Evolutionary conservation across 2,797 vertebrate species (phyloP).

Genomic region (Sebastes iracundus): DNA sequence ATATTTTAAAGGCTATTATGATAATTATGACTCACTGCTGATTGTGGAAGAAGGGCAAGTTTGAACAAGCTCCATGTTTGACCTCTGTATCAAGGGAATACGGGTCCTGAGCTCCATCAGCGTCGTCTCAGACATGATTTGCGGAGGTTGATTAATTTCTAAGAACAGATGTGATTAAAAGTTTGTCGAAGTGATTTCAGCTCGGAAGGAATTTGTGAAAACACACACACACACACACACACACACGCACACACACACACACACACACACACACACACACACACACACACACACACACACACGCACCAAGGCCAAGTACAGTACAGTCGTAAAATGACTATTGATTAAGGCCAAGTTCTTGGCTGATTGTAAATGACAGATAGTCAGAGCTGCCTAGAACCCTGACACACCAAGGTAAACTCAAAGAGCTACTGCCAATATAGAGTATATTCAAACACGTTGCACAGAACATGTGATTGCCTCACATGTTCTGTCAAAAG

Average conservation of each 20-base stretch:
- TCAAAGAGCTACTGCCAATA: not conserved
- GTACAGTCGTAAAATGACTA: constrained; percentile 4
- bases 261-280: not conserved
- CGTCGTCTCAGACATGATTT: constrained; percentile 31
- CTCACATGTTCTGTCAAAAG: not conserved
- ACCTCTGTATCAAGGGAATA: constrained; percentile 19
- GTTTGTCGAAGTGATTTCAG: not conserved
- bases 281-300: not conserved
- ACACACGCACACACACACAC: not conserved
- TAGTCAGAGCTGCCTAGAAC: not conserved
- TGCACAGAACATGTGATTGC: not conserved
- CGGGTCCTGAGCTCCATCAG: not conserved
- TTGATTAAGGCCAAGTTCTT: constrained; percentile 12
- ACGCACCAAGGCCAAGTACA: not conserved
- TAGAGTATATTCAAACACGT: not conserved
- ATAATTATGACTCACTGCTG: constrained; percentile 22
- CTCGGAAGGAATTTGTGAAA: not conserved
- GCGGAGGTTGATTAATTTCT: constrained; percentile 30
- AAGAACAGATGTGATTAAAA: constrained; percentile 46
- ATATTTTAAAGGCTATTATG: constrained; percentile 24
- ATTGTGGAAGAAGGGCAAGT: constrained; percentile 20
- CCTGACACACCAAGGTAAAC: not conserved
- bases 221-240: not conserved
- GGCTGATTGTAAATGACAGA: constrained; percentile 2
- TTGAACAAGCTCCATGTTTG: constrained; percentile 25